Conservation (phyloP, 1,140 invertebrate genomes). For the Phenacoccus solenopsis region DNA sequence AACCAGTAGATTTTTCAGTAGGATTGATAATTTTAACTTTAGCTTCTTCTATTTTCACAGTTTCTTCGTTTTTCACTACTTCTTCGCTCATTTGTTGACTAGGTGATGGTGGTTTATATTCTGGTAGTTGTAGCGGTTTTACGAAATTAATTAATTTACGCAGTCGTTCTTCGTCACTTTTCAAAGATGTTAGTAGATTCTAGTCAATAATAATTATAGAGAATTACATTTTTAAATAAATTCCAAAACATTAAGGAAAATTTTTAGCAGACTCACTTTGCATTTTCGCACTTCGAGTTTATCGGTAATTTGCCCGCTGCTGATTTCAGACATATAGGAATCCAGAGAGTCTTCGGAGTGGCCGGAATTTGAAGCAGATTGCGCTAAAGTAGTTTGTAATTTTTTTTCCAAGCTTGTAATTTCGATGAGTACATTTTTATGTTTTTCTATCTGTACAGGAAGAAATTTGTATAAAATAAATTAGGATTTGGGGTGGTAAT, state of each 20-base stretch:
- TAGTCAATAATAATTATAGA: constrained; percentile 10
- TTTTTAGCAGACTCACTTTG: constrained; percentile 32
- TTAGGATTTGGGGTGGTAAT: background rate
- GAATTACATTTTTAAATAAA: background rate
- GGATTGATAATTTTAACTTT: background rate
- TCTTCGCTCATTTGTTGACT: constrained; percentile 3
- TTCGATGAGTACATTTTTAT: constrained; percentile 41
- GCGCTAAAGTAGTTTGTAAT: constrained; percentile 7
- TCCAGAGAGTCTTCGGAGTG: constrained; percentile 53
- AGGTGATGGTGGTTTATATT: constrained; percentile 31
- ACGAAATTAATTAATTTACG: constrained; percentile 63
- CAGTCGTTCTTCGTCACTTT: constrained; percentile 51
- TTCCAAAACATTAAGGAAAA: background rate
- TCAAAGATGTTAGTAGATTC: constrained; percentile 36
- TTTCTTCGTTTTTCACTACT: background rate
- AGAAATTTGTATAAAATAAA: constrained; percentile 19
- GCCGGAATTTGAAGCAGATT: constrained; percentile 24
- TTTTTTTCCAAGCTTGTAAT: constrained; percentile 35
- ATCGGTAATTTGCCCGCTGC: constrained; percentile 31
- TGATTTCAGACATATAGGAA: constrained; percentile 55
- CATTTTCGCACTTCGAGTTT: constrained; percentile 42
- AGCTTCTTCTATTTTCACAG: background rate
- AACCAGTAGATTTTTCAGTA: no score
- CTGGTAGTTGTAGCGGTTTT: constrained; percentile 53
- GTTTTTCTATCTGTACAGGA: constrained; percentile 48